phyloP scores from a whole-genome alignment of 2,888 invertebrate species.

The Parnassius smintheus region DNA sequence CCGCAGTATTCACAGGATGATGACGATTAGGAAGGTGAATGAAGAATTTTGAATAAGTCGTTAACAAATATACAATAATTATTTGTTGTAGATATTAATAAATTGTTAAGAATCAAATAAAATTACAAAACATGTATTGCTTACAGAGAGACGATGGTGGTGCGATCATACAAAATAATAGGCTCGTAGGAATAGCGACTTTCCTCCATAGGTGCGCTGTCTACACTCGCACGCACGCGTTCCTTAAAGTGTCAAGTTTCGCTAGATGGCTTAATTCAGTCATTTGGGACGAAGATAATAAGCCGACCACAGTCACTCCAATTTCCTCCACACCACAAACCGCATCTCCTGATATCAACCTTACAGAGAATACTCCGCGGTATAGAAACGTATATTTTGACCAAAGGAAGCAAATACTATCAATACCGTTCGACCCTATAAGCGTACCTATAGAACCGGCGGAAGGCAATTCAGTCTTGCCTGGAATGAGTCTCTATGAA shows the following conservation, averaged over 20 bases:
- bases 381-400: constrained; percentile 40
- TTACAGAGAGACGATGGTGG: constrained; percentile 73
- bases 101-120: too few species aligned
- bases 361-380: constrained; percentile 37
- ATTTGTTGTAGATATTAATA: too few species aligned
- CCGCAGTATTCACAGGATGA: too few species aligned
- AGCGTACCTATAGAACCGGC: constrained; percentile 68
- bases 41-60: too few species aligned
- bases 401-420: constrained; percentile 56
- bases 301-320: constrained; percentile 43
- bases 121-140: not conserved
- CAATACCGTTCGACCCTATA: constrained; percentile 65
- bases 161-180: constrained; percentile 69
- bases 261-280: constrained; percentile 61
- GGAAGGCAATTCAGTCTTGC: constrained; percentile 65
- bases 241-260: constrained; percentile 63
- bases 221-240: constrained; percentile 66
- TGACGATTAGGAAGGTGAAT: too few species aligned
- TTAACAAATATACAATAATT: too few species aligned
- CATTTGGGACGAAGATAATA: constrained; percentile 68
- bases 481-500: constrained; percentile 70
- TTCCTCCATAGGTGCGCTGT: constrained; percentile 65
- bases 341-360: constrained; percentile 27
- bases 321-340: constrained; percentile 29
- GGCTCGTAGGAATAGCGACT: constrained; percentile 57